These are phyloP conservation scores for Todiramphus saurophagus DNA, from an alignment of 2,113 vertebrate genomes.

Conservation along the genomic window DNA sequence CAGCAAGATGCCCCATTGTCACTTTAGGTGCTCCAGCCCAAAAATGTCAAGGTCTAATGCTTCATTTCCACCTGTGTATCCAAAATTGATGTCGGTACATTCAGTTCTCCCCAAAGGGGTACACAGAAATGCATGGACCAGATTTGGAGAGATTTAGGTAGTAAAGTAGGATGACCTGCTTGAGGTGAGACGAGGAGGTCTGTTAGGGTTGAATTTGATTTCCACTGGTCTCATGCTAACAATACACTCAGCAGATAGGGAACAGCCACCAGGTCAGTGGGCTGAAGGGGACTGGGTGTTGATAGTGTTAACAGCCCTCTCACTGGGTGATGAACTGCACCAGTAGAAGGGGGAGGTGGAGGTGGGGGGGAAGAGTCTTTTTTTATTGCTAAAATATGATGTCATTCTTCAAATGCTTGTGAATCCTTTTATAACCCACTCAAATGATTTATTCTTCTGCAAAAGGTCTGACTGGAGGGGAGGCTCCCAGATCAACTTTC, in stretches of 20 bases:
- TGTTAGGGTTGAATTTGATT: background rate
- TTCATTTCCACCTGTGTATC: background rate
- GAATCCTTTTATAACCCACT: background rate
- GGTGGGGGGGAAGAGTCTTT: background rate
- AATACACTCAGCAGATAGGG: background rate
- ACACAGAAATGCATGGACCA: background rate
- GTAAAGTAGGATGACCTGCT: background rate
- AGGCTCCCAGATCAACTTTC: background rate
- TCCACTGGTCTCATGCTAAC: rapidly evolving
- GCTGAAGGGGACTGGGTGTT: background rate
- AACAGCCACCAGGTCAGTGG: background rate
- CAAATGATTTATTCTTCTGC: background rate
- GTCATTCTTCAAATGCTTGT: slow-evolving; percentile 1
- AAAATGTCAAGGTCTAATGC: background rate
- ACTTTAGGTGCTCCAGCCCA: background rate
- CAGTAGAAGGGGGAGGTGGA: rapidly evolving
- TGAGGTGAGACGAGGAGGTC: background rate
- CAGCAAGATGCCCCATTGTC: background rate
- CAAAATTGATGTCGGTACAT: rapidly evolving
- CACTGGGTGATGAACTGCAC: background rate
- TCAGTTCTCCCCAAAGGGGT: background rate
- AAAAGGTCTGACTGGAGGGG: background rate
- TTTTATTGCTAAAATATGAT: background rate
- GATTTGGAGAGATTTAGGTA: background rate
- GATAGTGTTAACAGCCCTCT: background rate